These are phyloP conservation scores for Tetraodon nigroviridis DNA, from an alignment of 2,113 vertebrate species.

Conservation along the genomic window DNA sequence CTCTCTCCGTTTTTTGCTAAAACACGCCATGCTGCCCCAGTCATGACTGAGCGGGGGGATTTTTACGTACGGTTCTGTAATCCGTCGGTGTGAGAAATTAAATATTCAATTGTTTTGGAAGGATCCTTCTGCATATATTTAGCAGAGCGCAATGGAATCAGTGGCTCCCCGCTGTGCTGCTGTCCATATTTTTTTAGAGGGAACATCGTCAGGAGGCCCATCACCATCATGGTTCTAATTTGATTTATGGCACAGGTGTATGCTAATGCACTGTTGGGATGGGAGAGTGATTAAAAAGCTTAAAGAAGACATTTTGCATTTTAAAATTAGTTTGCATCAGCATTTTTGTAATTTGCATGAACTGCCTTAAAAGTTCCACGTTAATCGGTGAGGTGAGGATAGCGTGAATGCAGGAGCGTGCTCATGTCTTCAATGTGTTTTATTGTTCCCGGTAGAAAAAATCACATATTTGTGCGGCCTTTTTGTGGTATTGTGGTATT, in stretches of 20 bases:
- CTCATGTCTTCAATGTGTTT: too few relatives aligned
- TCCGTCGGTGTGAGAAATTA: conserved; percentile 53
- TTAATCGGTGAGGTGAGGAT: not conserved
- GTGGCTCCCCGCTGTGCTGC: conserved; percentile 48
- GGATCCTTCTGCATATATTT: conserved; percentile 53
- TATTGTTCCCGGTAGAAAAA: too few relatives aligned
- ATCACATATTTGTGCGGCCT: too few relatives aligned
- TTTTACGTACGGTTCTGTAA: conserved; percentile 39
- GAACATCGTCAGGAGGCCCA: conserved; percentile 43
- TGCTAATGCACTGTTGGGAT: conserved; percentile 42
- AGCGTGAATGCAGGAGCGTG: not conserved
- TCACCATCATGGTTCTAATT: conserved; percentile 47
- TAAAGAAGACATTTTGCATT: not conserved
- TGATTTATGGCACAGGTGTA: conserved; percentile 41
- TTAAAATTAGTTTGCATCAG: not conserved
- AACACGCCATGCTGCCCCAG: conserved; percentile 11
- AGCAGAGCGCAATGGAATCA: conserved; percentile 43
- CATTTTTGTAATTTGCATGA: too few relatives aligned
- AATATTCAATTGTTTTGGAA: conserved; percentile 57
- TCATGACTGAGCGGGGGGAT: conserved; percentile 34
- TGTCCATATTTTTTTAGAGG: conserved; percentile 41
- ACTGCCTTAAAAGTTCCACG: not conserved
- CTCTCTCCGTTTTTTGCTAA: not conserved
- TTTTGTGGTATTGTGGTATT: too few relatives aligned
- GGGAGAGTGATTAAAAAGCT: not conserved